These are phyloP conservation scores for Pyrocephalus nanus DNA, from an alignment of 2,797 vertebrate genomes.

Conservation along the genomic window DNA sequence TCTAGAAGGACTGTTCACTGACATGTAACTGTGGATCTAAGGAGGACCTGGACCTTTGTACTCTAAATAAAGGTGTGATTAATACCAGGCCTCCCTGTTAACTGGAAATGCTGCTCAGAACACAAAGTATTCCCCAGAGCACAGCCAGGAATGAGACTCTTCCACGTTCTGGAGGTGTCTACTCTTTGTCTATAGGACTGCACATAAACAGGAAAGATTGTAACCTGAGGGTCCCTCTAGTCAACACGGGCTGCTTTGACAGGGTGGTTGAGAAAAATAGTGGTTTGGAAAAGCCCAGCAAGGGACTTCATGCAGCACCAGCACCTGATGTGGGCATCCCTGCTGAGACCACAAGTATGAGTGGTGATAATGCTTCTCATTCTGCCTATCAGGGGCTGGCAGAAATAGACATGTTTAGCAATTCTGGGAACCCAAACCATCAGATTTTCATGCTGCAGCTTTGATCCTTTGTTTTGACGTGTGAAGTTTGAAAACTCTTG, in stretches of 20 bases:
- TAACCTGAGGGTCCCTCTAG: neutral
- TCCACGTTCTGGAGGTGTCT: neutral
- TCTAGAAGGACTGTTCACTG: neutral
- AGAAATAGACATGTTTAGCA: neutral
- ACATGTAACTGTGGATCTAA: neutral
- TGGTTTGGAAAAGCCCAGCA: neutral
- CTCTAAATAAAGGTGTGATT: neutral
- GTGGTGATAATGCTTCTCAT: neutral
- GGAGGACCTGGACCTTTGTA: accelerated
- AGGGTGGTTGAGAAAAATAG: neutral
- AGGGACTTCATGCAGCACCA: neutral
- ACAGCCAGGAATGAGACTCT: neutral
- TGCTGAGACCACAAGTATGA: accelerated
- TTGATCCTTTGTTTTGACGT: neutral
- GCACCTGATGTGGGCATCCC: neutral
- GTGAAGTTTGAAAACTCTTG: neutral
- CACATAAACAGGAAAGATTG: neutral
- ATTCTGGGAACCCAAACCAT: neutral
- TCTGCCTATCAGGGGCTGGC: neutral
- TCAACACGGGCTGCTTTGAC: neutral
- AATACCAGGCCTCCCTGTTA: neutral
- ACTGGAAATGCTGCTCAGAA: neutral
- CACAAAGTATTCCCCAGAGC: neutral
- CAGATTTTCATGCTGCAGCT: neutral
- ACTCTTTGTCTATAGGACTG: neutral